Evolutionary conservation across 2,797 vertebrate genomes (phyloP).

Genomic region (Syngnathus rostellatus): DNA sequence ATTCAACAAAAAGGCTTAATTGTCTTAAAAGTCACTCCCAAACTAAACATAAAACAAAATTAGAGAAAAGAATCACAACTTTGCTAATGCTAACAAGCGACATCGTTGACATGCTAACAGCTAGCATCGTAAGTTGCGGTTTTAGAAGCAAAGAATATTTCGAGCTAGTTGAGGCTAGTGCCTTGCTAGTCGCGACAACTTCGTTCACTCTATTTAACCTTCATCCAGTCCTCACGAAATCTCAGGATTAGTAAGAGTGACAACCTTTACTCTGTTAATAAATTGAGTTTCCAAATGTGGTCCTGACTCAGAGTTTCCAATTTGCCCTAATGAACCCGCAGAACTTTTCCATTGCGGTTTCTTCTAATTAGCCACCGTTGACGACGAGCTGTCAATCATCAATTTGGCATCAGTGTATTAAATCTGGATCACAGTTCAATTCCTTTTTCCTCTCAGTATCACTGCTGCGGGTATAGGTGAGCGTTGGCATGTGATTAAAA

Average conservation of each 20-base stretch:
- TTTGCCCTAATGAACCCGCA: neutral
- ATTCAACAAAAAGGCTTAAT: too few species aligned
- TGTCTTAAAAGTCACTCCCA: too few species aligned
- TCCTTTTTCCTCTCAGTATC: neutral
- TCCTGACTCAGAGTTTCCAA: slow-evolving; percentile 1
- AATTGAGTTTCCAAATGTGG: neutral
- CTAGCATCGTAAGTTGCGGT: too few species aligned
- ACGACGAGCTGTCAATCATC: neutral
- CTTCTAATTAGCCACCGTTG: neutral
- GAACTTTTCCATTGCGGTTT: neutral
- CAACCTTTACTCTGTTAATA: neutral
- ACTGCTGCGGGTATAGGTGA: too few species aligned
- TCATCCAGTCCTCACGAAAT: neutral
- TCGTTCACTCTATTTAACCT: neutral
- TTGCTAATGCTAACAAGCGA: too few species aligned
- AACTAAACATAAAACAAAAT: too few species aligned
- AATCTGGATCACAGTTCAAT: neutral
- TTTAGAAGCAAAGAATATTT: too few species aligned
- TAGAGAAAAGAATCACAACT: too few species aligned
- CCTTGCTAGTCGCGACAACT: neutral
- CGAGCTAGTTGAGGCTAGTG: too few species aligned
- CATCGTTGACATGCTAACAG: too few species aligned
- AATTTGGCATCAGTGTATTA: neutral
- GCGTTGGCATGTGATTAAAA: too few species aligned
- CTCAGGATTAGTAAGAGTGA: neutral